Conservation (phyloP, 1,140 invertebrate genomes). For the Anoplolepis gracilipes region DNA sequence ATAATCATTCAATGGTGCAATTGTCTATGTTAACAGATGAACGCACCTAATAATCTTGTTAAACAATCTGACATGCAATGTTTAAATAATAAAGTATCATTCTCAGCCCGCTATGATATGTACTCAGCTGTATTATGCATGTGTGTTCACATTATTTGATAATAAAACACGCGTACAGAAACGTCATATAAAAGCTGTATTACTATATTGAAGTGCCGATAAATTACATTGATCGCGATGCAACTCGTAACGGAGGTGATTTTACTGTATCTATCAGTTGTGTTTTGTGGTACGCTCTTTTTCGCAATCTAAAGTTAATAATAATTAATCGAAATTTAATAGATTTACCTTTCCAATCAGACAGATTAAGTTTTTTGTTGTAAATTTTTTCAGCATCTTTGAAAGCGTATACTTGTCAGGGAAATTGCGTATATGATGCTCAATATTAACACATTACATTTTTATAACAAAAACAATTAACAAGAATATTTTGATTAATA, state of each 20-base stretch:
- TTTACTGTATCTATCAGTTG: background rate
- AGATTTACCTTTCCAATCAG: background rate
- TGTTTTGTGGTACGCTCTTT: background rate
- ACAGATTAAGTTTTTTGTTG: too few species aligned
- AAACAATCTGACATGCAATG: background rate
- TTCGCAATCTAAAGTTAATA: background rate
- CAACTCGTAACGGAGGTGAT: background rate
- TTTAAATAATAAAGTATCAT: conserved; percentile 3
- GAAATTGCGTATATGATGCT: background rate
- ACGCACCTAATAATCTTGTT: background rate
- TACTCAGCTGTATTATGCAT: conserved; percentile 4
- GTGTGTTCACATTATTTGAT: background rate
- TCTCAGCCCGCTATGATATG: background rate
- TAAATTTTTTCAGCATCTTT: too few species aligned
- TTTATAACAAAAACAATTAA: background rate
- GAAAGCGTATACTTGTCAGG: background rate
- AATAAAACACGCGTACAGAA: background rate
- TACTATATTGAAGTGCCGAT: background rate
- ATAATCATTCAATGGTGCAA: background rate
- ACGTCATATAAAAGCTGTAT: background rate
- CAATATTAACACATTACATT: background rate
- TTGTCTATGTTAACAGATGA: background rate
- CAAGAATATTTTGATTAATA: background rate
- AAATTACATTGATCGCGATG: background rate
- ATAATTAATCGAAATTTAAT: background rate